A percentile compares a stretch with the other conserved stretches of the same genome.
These are phyloP conservation scores for Littorina saxatilis DNA, from an alignment of 1,140 invertebrate species.

Conservation along the genomic window DNA sequence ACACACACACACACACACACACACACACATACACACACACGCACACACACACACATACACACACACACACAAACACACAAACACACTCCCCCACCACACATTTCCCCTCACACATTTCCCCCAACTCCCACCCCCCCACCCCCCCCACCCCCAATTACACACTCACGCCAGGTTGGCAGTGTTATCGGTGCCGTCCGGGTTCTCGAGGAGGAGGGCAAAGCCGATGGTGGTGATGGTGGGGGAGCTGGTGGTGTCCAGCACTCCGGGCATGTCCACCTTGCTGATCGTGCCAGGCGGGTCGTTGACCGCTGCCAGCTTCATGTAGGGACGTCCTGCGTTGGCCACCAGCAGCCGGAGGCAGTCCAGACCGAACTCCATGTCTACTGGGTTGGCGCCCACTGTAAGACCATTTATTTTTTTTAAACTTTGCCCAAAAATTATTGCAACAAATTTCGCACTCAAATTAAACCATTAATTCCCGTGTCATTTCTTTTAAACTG, in stretches of 20 bases:
- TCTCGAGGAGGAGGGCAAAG: not conserved
- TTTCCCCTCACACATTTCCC: not conserved
- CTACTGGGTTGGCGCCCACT: conserved; percentile 32
- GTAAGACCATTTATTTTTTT: not conserved
- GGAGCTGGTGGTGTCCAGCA: not conserved
- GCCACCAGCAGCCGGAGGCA: conserved; percentile 27
- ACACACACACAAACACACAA: too few relatives aligned
- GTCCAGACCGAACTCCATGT: conserved; percentile 36
- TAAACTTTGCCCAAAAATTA: too few relatives aligned
- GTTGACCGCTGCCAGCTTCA: not conserved
- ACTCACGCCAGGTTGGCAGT: not conserved
- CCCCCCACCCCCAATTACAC: not conserved
- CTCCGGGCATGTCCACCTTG: not conserved
- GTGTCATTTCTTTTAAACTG: too few relatives aligned
- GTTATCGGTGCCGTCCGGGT: too few relatives aligned
- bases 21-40: not conserved
- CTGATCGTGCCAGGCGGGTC: conserved; percentile 26
- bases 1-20: conserved; percentile 6
- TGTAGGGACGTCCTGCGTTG: conserved; percentile 2
- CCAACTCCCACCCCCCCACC: too few relatives aligned
- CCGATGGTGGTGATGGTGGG: conserved; percentile 16
- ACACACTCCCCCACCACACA: conserved; percentile 3
- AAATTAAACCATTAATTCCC: too few relatives aligned
- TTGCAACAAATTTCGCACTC: too few relatives aligned
- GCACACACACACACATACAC: not conserved